These are phyloP conservation scores for Drosophila peninsularis DNA, from an alignment of 2,888 invertebrate species.

Conservation along the genomic window DNA sequence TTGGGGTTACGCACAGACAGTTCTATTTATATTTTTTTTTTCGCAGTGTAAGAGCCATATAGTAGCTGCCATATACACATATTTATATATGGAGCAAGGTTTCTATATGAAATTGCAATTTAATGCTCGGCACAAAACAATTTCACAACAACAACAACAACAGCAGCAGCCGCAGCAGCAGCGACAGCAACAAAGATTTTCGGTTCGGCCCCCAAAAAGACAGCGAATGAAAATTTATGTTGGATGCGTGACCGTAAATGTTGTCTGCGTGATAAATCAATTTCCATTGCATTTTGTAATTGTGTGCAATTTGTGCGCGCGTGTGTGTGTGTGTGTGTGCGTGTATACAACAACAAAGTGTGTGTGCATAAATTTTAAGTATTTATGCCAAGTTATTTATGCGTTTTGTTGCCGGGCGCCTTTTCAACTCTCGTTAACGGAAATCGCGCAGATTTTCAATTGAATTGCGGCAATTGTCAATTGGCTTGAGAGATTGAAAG, in stretches of 20 bases:
- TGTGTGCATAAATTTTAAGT: constrained; percentile 61
- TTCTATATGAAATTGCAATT: constrained; percentile 66
- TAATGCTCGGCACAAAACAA: constrained; percentile 65
- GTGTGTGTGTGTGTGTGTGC: constrained; percentile 3
- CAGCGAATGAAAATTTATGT: constrained; percentile 77
- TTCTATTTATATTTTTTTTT: background rate
- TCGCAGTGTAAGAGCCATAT: constrained; percentile 10
- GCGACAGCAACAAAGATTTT: constrained; percentile 35
- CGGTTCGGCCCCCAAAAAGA: constrained; percentile 58
- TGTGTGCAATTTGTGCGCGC: constrained; percentile 62
- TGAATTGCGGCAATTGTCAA: constrained; percentile 72
- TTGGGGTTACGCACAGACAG: constrained; percentile 8
- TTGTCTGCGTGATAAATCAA: constrained; percentile 77
- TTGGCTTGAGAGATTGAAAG: constrained; percentile 74
- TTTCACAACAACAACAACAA: constrained; percentile 54
- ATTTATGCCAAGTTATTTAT: constrained; percentile 67
- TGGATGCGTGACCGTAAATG: constrained; percentile 76
- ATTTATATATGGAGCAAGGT: constrained; percentile 13
- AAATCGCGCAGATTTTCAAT: constrained; percentile 68
- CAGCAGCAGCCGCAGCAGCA: constrained; percentile 37
- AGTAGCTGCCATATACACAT: constrained; percentile 20
- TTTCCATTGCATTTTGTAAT: constrained; percentile 78
- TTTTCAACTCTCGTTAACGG: constrained; percentile 57
- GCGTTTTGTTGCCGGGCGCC: constrained; percentile 49
- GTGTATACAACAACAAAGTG: constrained; percentile 11